Evolutionary conservation across 1,140 invertebrate species (phyloP).

Genomic region (Neodiprion virginianus): DNA sequence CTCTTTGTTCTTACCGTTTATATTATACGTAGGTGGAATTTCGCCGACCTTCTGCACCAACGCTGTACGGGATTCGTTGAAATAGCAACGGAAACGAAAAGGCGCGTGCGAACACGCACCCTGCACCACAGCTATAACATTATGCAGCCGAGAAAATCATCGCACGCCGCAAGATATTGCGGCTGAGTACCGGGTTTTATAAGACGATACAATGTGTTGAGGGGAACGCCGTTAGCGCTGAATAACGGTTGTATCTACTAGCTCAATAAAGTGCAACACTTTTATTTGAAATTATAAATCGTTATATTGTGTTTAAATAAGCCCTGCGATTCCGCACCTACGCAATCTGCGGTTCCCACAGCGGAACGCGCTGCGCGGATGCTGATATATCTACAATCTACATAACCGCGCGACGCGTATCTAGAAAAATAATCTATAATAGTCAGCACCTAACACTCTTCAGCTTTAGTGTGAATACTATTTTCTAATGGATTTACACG

Average conservation of each 20-base stretch:
- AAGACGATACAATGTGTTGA: background rate
- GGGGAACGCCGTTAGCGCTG: too few relatives aligned
- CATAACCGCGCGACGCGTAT: too few relatives aligned
- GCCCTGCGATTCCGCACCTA: background rate
- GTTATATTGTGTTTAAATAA: background rate
- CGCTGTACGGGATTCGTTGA: background rate
- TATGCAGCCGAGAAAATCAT: background rate
- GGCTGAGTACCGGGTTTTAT: background rate
- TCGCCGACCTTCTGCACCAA: background rate
- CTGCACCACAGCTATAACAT: background rate
- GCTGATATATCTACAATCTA: too few relatives aligned
- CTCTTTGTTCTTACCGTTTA: too few relatives aligned
- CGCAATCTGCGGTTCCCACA: too few relatives aligned
- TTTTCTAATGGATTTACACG: too few relatives aligned
- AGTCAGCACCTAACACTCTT: too few relatives aligned
- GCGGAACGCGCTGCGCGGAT: too few relatives aligned
- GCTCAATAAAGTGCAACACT: background rate
- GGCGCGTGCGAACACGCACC: background rate
- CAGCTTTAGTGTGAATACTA: too few relatives aligned
- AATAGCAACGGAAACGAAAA: conserved; percentile 7
- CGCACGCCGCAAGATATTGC: background rate
- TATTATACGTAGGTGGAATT: too few relatives aligned
- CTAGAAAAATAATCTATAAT: too few relatives aligned
- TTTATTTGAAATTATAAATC: conserved; percentile 1
- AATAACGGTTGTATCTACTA: background rate